Base-by-base conservation (phyloP, 1,140 invertebrate genomes). In the Halictus rubicundus region DNA sequence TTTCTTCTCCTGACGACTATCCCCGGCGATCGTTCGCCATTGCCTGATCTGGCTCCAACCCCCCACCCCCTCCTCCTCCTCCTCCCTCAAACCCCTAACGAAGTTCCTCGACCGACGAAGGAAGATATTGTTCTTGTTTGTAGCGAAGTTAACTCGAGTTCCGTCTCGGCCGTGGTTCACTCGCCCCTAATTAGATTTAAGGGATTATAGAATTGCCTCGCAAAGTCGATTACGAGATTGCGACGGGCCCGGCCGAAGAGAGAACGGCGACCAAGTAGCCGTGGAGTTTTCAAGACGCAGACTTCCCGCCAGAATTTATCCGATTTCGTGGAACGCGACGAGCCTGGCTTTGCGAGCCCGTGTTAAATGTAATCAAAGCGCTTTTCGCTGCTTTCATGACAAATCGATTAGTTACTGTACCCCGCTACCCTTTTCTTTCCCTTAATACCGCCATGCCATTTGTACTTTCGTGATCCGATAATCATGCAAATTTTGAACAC, bases 141-240 rank as follows among this genome's bases (percentile, higher is more conserved):
- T 85, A 88, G 87, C 84, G 57, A 82, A 91, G 87, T 91, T 90
- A 89, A 89, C 81, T 89, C 85, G 78, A 83, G 87, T 89, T 88
- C 81, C 82, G 84, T 66, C 83, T 84, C 86, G 72, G 52, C 78
- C 70, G 65, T 69, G 59, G 81, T 78, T 88, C 85, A 77, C 83
- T 90, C 78, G 78, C 59, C 88, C 87, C 87, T 92, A 91, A 92
- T 92, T 92, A 90, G 86, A 86, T 92, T 93, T 88, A 84, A 84
- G 87, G 84, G 91, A 92, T 92, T 92, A 92, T 91, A 90, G 90
- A 92, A 92, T 91, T 92, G 91, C 90, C 90, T 87, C 87, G 85
- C 80, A 90, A 91, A 92, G 89, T 92, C 86, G 83, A 93, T 93
- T 92, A 92, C 82, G 82, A 84, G 85, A 90, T 85, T 82, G 83